Conservation (phyloP, 2,888 invertebrate species). For the Alviniconcha strummeri region DNA sequence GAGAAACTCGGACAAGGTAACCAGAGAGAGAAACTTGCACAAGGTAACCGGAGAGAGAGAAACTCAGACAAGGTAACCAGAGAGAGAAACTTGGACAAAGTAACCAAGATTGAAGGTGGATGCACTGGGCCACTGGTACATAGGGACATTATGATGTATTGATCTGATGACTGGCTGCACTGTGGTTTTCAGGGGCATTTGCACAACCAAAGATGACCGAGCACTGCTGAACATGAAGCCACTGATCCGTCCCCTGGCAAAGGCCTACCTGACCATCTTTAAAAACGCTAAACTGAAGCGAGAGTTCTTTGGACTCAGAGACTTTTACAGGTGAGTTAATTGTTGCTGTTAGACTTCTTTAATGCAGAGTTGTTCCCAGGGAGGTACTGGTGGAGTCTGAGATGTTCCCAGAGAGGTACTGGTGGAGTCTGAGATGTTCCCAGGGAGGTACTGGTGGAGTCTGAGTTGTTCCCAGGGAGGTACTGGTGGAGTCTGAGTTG, state of each 20-base stretch:
- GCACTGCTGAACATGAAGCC: conserved; percentile 46
- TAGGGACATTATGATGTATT: too few species aligned
- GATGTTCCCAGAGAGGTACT: too few species aligned
- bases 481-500: not conserved
- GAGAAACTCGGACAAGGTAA: not conserved
- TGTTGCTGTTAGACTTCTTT: not conserved
- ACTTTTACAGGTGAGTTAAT: conserved; percentile 67
- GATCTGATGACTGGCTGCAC: too few species aligned
- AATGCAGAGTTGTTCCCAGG: not conserved
- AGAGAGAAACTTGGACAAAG: not conserved
- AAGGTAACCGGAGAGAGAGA: too few species aligned
- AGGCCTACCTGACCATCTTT: conserved; percentile 60
- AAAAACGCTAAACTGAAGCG: conserved; percentile 42
- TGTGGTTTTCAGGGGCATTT: conserved; percentile 55
- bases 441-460: too few species aligned
- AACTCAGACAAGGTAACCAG: too few species aligned
- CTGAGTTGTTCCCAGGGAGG: not conserved
- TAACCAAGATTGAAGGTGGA: not conserved
- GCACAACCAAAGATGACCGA: conserved; percentile 42
- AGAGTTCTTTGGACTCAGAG: conserved; percentile 70
- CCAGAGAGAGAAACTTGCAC: too few species aligned
- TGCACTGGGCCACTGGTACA: too few species aligned
- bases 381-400: too few species aligned
- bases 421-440: not conserved
- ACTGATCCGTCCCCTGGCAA: conserved; percentile 55